phyloP scores from a whole-genome alignment of 2,113 vertebrate species.

The Papio anubis region DNA sequence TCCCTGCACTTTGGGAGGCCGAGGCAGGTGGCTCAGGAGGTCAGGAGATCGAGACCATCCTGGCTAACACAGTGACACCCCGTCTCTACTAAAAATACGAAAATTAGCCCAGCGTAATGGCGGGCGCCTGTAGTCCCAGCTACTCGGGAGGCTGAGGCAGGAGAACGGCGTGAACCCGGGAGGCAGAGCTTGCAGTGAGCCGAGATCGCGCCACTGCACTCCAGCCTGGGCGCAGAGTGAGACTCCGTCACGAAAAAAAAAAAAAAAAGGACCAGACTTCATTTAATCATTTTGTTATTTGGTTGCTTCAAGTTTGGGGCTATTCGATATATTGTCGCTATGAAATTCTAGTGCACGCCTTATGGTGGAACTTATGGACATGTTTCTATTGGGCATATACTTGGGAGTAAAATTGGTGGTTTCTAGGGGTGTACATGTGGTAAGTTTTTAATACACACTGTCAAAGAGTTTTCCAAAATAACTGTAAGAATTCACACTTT shows the following conservation, averaged over 20 bases:
- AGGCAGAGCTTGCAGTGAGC: too few relatives aligned
- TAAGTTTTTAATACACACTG: neutral
- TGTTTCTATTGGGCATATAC: neutral
- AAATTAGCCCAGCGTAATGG: fast-evolving
- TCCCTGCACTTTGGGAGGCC: too few relatives aligned
- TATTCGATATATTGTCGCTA: neutral
- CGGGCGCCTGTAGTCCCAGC: too few relatives aligned
- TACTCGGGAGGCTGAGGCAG: too few relatives aligned
- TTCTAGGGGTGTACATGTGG: neutral
- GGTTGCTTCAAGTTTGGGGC: neutral
- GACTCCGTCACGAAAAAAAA: too few relatives aligned
- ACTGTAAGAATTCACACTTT: neutral
- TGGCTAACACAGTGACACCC: too few relatives aligned
- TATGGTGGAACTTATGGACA: neutral
- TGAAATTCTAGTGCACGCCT: neutral
- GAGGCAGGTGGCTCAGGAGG: too few relatives aligned
- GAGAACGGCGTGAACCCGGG: fast-evolving
- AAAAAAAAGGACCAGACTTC: neutral
- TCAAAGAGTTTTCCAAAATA: constrained; percentile 23
- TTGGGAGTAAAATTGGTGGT: neutral
- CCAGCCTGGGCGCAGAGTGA: too few relatives aligned
- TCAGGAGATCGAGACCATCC: too few relatives aligned
- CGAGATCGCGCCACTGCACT: too few relatives aligned
- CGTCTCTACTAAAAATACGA: too few relatives aligned
- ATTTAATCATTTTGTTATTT: neutral